Percentiles rank a stretch among this genome's conserved stretches.
Conservation (phyloP, 2,797 vertebrate species). For the Rhadinocentrus ornatus region DNA sequence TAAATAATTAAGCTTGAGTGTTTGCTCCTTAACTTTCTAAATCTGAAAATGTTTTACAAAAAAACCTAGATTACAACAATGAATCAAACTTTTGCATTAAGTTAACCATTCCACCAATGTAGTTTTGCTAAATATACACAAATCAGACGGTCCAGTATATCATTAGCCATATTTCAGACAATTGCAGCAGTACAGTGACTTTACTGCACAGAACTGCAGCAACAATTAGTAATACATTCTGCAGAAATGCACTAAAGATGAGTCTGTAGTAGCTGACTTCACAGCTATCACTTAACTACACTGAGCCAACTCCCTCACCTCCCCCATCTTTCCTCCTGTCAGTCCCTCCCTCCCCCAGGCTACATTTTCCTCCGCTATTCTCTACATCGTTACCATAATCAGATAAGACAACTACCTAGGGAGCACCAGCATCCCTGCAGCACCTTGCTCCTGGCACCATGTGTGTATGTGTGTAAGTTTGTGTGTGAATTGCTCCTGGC, state of each 20-base stretch:
- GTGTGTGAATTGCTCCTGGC: conserved; percentile 72
- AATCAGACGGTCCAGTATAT: neutral
- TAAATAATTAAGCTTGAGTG: no score
- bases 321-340: conserved; percentile 51
- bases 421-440: conserved; percentile 78
- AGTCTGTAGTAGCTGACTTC: conserved; percentile 40
- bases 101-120: no score
- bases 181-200: neutral
- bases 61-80: no score
- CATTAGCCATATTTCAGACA: neutral
- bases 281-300: conserved; percentile 57
- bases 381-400: conserved; percentile 83
- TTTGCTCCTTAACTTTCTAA: no score
- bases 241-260: conserved; percentile 30
- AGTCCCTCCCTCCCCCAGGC: conserved; percentile 69
- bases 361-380: conserved; percentile 74
- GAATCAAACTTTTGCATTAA: no score
- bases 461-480: conserved; percentile 27
- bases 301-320: conserved; percentile 53
- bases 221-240: conserved; percentile 13
- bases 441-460: conserved; percentile 78
- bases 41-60: no score
- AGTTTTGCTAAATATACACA: neutral
- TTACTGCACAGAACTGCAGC: neutral
- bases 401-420: conserved; percentile 84